Percentiles rank a stretch among this genome's conserved stretches.
Evolutionary conservation across 2,797 vertebrate species (phyloP).

Genomic region (Sorex maritimensis): DNA sequence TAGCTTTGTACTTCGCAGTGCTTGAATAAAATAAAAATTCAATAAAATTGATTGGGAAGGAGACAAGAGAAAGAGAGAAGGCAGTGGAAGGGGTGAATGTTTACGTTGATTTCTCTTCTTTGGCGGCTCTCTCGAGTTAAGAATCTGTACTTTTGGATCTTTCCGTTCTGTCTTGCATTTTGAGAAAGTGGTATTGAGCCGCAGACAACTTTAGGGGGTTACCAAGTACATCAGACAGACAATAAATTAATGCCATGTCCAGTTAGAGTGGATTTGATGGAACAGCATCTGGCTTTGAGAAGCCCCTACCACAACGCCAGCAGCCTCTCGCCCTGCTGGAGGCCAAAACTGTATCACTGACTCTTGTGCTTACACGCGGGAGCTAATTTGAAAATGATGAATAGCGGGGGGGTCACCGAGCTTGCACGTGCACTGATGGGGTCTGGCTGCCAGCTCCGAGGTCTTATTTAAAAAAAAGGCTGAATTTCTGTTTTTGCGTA

Average conservation of each 20-base stretch:
- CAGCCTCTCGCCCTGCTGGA: neutral
- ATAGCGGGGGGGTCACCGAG: constrained; percentile 54
- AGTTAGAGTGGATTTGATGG: constrained; percentile 55
- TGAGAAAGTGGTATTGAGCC: constrained; percentile 34
- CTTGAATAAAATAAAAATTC: no score
- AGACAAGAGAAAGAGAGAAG: neutral
- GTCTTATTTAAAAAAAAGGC: constrained; percentile 71
- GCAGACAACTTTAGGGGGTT: neutral
- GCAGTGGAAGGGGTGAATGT: neutral
- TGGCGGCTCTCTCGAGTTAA: constrained; percentile 20
- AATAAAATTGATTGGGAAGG: no score
- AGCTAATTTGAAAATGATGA: constrained; percentile 86
- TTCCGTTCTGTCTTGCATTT: constrained; percentile 62
- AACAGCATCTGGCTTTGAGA: constrained; percentile 50
- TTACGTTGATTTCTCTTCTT: constrained; percentile 28
- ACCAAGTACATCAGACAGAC: constrained; percentile 35
- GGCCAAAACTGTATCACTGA: constrained; percentile 63
- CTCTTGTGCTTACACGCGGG: constrained; percentile 75
- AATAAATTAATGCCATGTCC: constrained; percentile 53
- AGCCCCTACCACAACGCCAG: neutral
- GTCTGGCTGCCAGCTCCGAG: constrained; percentile 69
- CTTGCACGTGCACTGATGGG: constrained; percentile 74
- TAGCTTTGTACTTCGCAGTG: no score
- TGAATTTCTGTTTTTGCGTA: constrained; percentile 51
- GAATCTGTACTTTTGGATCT: constrained; percentile 50